Conservation (phyloP, 2,113 vertebrate species). For the Drymodes brunneopygia region DNA sequence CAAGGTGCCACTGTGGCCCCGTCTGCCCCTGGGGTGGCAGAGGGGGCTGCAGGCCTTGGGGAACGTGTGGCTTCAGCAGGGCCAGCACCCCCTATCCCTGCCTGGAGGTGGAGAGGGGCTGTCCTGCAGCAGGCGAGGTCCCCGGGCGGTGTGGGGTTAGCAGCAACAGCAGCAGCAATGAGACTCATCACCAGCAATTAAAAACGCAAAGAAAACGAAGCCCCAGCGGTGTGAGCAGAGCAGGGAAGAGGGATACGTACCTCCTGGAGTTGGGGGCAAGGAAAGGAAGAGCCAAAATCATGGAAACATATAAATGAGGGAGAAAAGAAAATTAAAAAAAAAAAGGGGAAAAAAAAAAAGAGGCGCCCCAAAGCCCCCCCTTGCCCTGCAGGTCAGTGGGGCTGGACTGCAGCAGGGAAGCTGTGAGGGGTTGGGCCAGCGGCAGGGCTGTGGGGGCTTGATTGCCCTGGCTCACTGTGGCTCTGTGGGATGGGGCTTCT, state of each 20-base stretch:
- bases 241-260: slow-evolving; percentile 88
- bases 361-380: slow-evolving; percentile 45
- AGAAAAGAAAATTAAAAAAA: slow-evolving; percentile 92
- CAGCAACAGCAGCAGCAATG: slow-evolving; percentile 73
- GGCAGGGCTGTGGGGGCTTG: not conserved
- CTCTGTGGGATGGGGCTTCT: not conserved
- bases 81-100: not conserved
- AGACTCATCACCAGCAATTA: slow-evolving; percentile 73
- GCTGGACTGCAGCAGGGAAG: not conserved
- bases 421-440: not conserved
- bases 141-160: slow-evolving; percentile 56
- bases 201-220: slow-evolving; percentile 67
- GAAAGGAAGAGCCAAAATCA: slow-evolving; percentile 98
- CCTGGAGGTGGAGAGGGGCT: not conserved
- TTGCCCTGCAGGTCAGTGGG: not conserved
- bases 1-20: not conserved
- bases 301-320: slow-evolving; percentile 90
- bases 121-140: slow-evolving; percentile 5
- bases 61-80: accelerated
- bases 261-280: slow-evolving; percentile 90
- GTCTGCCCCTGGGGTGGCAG: accelerated
- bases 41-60: not conserved
- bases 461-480: slow-evolving; percentile 47
- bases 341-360: not conserved
- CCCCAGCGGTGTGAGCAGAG: slow-evolving; percentile 83